Evolutionary conservation across 2,888 invertebrate species (phyloP), one percentile per base, ranked within the genome.

Genomic region (Schizaphis graminum): DNA sequence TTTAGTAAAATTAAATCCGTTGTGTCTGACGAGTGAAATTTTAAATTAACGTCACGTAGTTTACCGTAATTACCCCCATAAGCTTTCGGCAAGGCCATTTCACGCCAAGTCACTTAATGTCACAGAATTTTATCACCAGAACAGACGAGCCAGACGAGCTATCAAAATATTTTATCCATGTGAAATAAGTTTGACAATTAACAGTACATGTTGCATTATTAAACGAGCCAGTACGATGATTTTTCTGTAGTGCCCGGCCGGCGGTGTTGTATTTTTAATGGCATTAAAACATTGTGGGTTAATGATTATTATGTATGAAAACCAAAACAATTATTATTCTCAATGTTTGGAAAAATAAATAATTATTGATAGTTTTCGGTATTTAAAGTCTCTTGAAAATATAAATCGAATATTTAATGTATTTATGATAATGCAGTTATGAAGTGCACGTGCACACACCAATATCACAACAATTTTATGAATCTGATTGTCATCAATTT

Each of bases 61-160:
- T 47, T 24, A 90, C 61, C n/a, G n/a, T 90, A 90, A 67, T 90
- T 67, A 90, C 90, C 35, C 61, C n/a, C 44, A 90, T n/a, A 47
- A n/a, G 4, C 7, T 67, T 8, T 89, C 3, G 5, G 41, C 4
- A 44, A 21, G 44, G 85, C 44, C 44, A 57, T 85, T 85, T 57
- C n/a, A n/a, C 11, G 44, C 21, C 44, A 13, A 85, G 56, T 57
- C 44, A 85, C 56, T 91, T 85, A 53, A 41, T 28, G 85, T 47
- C 90, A 91, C 44, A 85, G 84, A 7, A 41, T 77, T 77, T 77
- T n/a, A n/a, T 84, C 77, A 41, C 4, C 3, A 13, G 13, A 53
- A 41, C 84, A 56, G 41, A 91, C 28, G 44, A 21, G 84, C 1
- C 84, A 56, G 41, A 91, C 28, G 44, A 21, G 84, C 1, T 0